Evolutionary conservation across 2,113 vertebrate species (phyloP).

Genomic region (Dermatemys mawii): DNA sequence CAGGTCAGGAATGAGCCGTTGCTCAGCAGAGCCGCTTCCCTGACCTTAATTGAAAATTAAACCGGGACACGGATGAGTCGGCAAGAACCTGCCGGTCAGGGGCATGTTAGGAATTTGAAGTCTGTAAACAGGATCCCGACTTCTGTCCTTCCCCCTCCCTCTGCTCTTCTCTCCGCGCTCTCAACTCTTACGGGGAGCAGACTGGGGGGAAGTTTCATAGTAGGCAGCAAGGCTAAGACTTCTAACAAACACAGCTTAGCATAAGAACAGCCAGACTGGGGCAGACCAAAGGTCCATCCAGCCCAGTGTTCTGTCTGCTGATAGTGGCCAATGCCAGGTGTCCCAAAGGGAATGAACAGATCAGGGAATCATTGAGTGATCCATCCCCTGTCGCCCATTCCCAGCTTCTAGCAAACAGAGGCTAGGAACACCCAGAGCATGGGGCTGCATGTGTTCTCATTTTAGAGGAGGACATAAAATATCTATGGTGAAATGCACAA

Average conservation of each 20-base stretch:
- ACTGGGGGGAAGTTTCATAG: accelerated
- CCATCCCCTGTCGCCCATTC: not conserved
- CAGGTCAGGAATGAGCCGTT: constrained; percentile 63
- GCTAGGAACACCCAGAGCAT: not conserved
- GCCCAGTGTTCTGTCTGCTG: not conserved
- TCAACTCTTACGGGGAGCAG: accelerated
- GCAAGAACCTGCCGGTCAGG: constrained; percentile 10
- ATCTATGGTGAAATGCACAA: not conserved
- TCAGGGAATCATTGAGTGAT: not conserved
- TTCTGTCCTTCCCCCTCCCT: not conserved
- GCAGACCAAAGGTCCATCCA: not conserved
- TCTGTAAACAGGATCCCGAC: constrained; percentile 35
- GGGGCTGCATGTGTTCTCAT: not conserved
- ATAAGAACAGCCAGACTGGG: not conserved
- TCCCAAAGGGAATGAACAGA: not conserved
- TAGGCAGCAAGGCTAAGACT: accelerated
- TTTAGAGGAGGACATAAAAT: not conserved
- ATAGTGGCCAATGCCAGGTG: not conserved
- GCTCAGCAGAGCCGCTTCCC: constrained; percentile 74
- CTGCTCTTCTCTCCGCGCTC: not conserved
- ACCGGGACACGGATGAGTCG: constrained; percentile 41
- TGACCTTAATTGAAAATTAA: constrained; percentile 79
- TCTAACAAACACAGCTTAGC: not conserved
- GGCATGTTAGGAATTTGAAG: accelerated
- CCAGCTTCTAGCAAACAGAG: not conserved